phyloP scores from a whole-genome alignment of 1,140 invertebrate species.

The Phortica variegata region DNA sequence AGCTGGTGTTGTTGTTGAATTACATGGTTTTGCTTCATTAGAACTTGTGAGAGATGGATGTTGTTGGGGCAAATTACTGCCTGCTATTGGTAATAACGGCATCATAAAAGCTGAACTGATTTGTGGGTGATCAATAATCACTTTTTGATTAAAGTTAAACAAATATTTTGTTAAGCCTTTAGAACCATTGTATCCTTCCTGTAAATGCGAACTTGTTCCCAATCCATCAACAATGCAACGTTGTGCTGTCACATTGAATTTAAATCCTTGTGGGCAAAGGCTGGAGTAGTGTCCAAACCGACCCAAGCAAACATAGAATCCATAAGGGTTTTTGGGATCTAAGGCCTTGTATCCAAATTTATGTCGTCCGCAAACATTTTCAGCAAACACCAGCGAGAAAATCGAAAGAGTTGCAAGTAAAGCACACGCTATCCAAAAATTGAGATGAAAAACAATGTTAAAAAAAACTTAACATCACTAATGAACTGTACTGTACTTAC shows the following conservation, averaged over 20 bases:
- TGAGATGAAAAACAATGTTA: neutral
- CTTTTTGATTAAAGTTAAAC: slow-evolving; percentile 19
- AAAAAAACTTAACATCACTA: neutral
- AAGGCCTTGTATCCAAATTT: slow-evolving; percentile 30
- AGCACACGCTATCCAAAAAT: slow-evolving; percentile 32
- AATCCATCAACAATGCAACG: slow-evolving; percentile 10
- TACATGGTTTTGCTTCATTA: no score
- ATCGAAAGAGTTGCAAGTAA: slow-evolving; percentile 22
- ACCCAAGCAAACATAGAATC: slow-evolving; percentile 31
- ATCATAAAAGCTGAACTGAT: no score
- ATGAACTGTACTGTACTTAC: slow-evolving; percentile 18
- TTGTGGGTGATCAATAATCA: slow-evolving; percentile 22
- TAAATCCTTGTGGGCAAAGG: slow-evolving; percentile 18
- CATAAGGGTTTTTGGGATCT: slow-evolving; percentile 21
- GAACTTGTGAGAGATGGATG: no score
- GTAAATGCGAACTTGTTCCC: neutral
- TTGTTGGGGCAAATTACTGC: no score
- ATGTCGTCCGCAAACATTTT: slow-evolving; percentile 24
- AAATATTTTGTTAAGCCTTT: slow-evolving; percentile 5
- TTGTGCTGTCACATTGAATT: slow-evolving; percentile 16
- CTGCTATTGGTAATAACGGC: no score
- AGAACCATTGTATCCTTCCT: neutral
- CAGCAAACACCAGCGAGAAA: slow-evolving; percentile 26
- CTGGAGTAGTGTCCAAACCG: slow-evolving; percentile 21
- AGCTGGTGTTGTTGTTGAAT: no score